Base-by-base conservation (phyloP, 2,888 invertebrate genomes). In the Amphipoea oculea region DNA sequence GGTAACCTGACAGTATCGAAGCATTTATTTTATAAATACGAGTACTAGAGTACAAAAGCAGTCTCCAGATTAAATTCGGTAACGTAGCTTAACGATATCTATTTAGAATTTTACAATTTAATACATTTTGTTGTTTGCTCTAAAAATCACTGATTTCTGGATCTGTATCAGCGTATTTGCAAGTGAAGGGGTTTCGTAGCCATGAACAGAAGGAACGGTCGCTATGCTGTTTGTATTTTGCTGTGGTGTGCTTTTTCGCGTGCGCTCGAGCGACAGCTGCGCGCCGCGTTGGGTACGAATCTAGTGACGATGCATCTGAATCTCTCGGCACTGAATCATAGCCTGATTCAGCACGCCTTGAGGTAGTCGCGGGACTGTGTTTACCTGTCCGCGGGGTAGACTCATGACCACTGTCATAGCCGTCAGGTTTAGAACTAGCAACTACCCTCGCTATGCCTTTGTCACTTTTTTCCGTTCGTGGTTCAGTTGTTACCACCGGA, bases 261-360 rank as follows among this genome's bases (percentile, higher is more conserved):
- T 96, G 97, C 7, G 97, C 97, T 86, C 97, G 91, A 23, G 97
- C 96, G 14, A 96, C 96, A 23, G 96, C 96, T n/a, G 97, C 95
- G 69, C 96, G 93, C 45, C 97, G 92, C 12, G 97, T 97, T 7
- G 97, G 97, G 76, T 97, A 97, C 0, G 99, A 99, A 86, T 98
- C 98, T 88, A 98, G 98, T 81, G 98, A 99, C 42, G 99, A 99
- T 83, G 98, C 99, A 92, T 99, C 99, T 88, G 98, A 98, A 94
- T 99, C 99, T 83, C 99, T 97, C 17, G 99, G 98, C 86, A 99
- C 98, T 90, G 99, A 99, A 92, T 99, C 99, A 91, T 99, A 99
- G 1, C 99, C 99, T 91, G 98, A 99, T 93, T 99, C 99, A 5
- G 99, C 98, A 73, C 98, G 97, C 87, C 98, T 96, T 0, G 98